Evolutionary conservation across 2,888 invertebrate genomes (phyloP), one percentile per base, ranked within the genome.

Genomic region (Oscheius sp.): DNA sequence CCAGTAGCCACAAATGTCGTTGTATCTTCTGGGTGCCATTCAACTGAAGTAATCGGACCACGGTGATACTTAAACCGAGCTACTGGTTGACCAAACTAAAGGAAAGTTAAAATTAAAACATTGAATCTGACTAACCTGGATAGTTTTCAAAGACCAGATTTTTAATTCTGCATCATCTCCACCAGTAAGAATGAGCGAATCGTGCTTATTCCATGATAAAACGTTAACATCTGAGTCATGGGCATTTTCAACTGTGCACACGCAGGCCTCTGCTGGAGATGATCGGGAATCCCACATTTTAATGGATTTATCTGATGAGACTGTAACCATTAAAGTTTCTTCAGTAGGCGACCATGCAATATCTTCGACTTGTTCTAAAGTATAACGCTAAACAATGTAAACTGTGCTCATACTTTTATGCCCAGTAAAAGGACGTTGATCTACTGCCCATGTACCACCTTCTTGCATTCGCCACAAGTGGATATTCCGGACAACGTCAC

Each of bases 271-370:
- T 65, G 91, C 91, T 0, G 94, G 93, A 3, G 92, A 90, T 1
- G 92, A 93, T 86, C 98, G 90, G 6, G 92, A 92, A 87, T 98
- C 98, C 97, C 97, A 98, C 86, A 99, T 92, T 82, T 95, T 91
- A 76, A 99, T 93, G 31, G 88, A 86, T 64, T 87, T 86, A 80
- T 90, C 90, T 8, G 89, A 88, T 10, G 90, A 89, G 79, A 89
- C 89, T 0, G 89, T 89, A 8, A 89, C 88, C 46, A 85, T 71
- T 92, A 95, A 95, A 88, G 92, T 89, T 15, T 87, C 90, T 89
- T 98, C 98, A 88, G 92, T 95, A 1, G 96, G 96, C 70, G 96
- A 96, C 98, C 98, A 98, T 86, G 97, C 96, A 74, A 99, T 90
- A 88, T 99, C 98, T 90, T 98, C 98, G 12, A 99, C 94, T 31